A percentile compares a stretch with the other conserved stretches of the same genome.
Evolutionary conservation across 2,797 vertebrate genomes (phyloP).

Genomic region (Halcyon chelicuti): DNA sequence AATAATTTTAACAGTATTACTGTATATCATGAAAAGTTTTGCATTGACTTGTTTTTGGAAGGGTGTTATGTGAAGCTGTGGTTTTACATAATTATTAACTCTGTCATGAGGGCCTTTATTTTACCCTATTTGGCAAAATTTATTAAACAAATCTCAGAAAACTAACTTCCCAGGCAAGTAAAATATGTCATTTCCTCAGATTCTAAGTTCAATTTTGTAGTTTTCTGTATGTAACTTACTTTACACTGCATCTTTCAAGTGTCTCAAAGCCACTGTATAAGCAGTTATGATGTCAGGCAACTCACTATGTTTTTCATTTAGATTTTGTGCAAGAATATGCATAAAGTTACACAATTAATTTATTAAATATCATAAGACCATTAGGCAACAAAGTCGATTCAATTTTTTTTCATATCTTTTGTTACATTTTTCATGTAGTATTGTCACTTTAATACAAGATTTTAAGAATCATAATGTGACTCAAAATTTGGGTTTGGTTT

Average conservation of each 20-base stretch:
- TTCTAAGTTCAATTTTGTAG: background rate
- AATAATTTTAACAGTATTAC: background rate
- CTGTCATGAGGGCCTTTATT: background rate
- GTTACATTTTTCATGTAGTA: accelerated
- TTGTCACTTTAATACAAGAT: background rate
- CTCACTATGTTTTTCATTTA: background rate
- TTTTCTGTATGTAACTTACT: background rate
- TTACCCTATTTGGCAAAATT: background rate
- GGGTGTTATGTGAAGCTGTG: background rate
- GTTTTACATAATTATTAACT: background rate
- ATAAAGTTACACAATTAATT: background rate
- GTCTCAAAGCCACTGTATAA: background rate
- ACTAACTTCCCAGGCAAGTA: background rate
- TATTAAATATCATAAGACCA: background rate
- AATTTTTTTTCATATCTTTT: background rate
- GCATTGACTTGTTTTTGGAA: background rate
- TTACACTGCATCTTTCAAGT: background rate
- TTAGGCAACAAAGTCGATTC: background rate
- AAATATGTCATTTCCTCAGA: background rate
- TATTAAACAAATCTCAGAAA: background rate
- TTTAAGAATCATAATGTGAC: background rate
- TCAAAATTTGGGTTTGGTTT: background rate
- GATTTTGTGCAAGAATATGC: background rate
- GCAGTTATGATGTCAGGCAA: background rate
- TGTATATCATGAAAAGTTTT: background rate